Base-by-base conservation (phyloP, 2,113 vertebrate species). In the Callipepla californica region DNA sequence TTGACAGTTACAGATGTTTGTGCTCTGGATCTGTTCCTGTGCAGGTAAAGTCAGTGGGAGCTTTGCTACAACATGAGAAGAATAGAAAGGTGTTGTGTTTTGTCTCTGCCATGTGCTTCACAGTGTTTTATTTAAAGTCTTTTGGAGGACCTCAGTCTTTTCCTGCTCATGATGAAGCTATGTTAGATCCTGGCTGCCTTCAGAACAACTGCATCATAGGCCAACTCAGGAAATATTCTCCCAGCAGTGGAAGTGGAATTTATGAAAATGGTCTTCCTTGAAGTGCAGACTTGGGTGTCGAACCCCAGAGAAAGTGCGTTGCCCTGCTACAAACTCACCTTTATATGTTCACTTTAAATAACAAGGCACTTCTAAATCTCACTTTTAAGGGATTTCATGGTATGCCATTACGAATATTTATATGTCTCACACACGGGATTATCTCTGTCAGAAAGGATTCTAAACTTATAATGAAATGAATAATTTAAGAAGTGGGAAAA, bases 311-410 rank as follows among this genome's bases (percentile, higher is more conserved):
- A 68, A 93, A 72, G 90, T 72, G 7, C 61, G 45, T 72, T 90
- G 47, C 65, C 68, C 66, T 34, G 32, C 87, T 89, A 63, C 32
- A 59, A 61, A 91, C 83, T 36, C 61, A 66, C 65, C n/a, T 91
- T 63, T 78, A 70, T 83, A 78, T 81, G 30, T 57, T 90, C 62
- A 72, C 53, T 53, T 63, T 78, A 84, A 85, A 78, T 83, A 89
- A 76, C 69, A 78, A 84, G 66, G 23, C 42, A 32, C 28, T 90
- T 93, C 68, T 59, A 36, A 89, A 42, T 85, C 51, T 74, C 63
- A 47, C 62, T 92, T 91, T 76, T 77, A 91, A 70, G 57, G 25
- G 6, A 63, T 82, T 94, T 85, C 38, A 40, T 72, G 51, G 68
- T 53, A 57, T 42, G 77, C 92, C 19, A 18, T 36, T 75, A 9